These are phyloP conservation scores for Batillaria attramentaria DNA, from an alignment of 1,140 invertebrate genomes.

Conservation along the genomic window DNA sequence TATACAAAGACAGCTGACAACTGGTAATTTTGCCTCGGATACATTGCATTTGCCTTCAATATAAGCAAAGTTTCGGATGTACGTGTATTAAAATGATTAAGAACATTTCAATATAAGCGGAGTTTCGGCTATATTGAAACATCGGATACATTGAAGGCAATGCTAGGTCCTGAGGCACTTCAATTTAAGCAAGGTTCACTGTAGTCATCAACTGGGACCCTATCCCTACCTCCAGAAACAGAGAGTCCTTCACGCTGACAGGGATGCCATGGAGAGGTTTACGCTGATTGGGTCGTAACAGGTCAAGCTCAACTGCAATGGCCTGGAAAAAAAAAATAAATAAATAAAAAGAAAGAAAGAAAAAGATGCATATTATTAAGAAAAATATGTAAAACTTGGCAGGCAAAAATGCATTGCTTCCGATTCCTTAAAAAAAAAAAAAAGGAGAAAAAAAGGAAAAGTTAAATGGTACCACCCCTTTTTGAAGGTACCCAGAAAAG, in stretches of 20 bases:
- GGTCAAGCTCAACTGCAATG: constrained; percentile 32
- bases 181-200: background rate
- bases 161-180: background rate
- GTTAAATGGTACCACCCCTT: constrained; percentile 4
- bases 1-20: too few species aligned
- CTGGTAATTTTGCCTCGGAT: too few species aligned
- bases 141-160: background rate
- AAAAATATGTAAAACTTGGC: background rate
- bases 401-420: background rate
- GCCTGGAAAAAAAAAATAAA: constrained; percentile 29
- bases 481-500: too few species aligned
- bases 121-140: too few species aligned
- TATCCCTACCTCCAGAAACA: constrained; percentile 42
- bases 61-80: background rate
- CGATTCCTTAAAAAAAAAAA: background rate
- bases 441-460: background rate
- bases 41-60: too few species aligned
- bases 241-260: constrained; percentile 55
- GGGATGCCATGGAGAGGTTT: constrained; percentile 54
- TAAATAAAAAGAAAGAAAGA: constrained; percentile 13
- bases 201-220: background rate
- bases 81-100: background rate
- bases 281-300: constrained; percentile 15
- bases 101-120: background rate
- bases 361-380: background rate